phyloP scores from a whole-genome alignment of 2,888 invertebrate genomes.

The Eristalis pertinax region DNA sequence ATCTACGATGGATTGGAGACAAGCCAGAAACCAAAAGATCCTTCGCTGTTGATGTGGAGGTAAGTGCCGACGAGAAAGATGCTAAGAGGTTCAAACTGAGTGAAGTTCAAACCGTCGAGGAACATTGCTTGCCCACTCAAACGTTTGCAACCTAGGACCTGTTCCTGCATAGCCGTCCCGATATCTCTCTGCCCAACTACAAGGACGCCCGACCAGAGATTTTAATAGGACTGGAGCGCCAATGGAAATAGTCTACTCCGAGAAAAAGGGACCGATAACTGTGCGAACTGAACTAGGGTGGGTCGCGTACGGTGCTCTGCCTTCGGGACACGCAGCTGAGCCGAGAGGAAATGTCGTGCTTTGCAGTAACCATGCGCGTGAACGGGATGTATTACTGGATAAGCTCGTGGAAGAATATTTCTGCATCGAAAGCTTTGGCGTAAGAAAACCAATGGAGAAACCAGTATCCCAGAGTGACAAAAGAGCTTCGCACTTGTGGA shows the following conservation, averaged over 20 bases:
- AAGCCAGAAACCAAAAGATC: not conserved
- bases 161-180: not conserved
- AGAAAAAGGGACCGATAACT: conserved; percentile 45
- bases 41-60: not conserved
- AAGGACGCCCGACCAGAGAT: conserved; percentile 27
- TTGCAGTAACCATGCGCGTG: not conserved
- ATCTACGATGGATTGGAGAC: not conserved
- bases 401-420: conserved; percentile 1
- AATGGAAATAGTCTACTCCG: not conserved
- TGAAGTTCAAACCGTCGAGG: not conserved
- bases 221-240: conserved; percentile 35
- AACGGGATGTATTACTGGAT: not conserved
- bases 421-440: conserved; percentile 48
- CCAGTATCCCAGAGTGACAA: conserved; percentile 1
- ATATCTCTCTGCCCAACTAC: conserved; percentile 18
- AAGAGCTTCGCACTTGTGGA: conserved; percentile 10
- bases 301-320: conserved; percentile 19
- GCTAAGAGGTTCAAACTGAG: not conserved
- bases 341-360: not conserved
- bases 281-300: conserved; percentile 60
- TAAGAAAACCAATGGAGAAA: conserved; percentile 35
- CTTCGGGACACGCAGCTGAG: conserved; percentile 4
- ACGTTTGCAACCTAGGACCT: not conserved
- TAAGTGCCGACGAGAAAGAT: not conserved
- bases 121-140: not conserved